These are phyloP conservation scores for Yasuhikotakia modesta DNA, from an alignment of 2,797 vertebrate genomes.

Conservation along the genomic window DNA sequence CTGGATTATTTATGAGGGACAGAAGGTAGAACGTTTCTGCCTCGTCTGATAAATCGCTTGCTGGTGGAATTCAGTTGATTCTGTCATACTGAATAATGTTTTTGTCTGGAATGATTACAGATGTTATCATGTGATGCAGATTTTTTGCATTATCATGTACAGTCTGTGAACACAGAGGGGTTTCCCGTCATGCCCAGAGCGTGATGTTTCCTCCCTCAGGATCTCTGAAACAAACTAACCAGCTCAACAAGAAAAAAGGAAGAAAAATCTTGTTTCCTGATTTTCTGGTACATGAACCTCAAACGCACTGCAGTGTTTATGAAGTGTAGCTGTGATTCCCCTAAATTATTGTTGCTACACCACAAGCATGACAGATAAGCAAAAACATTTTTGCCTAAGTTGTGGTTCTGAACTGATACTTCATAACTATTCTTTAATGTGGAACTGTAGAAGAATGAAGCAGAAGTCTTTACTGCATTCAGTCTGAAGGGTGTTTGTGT, in stretches of 20 bases:
- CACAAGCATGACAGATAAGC: not conserved
- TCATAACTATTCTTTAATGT: not conserved
- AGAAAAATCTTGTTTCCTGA: not conserved
- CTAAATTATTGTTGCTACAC: not conserved
- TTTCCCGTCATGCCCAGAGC: not conserved
- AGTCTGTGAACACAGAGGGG: not conserved
- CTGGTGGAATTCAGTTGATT: too few relatives aligned
- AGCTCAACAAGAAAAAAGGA: slow-evolving; percentile 8
- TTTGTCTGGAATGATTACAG: too few relatives aligned
- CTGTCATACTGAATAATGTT: too few relatives aligned
- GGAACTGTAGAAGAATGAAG: too few relatives aligned
- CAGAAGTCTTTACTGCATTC: too few relatives aligned
- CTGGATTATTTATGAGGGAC: too few relatives aligned
- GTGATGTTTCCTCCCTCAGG: slow-evolving; percentile 12
- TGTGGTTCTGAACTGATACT: not conserved
- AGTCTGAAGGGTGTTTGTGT: too few relatives aligned
- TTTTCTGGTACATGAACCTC: not conserved
- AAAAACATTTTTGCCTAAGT: not conserved
- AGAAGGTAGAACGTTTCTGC: too few relatives aligned
- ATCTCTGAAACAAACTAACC: not conserved
- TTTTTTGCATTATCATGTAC: not conserved
- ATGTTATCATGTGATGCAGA: too few relatives aligned
- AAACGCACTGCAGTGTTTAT: not conserved
- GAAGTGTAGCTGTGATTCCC: not conserved
- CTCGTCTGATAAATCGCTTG: too few relatives aligned